Conservation (phyloP, 2,797 vertebrate genomes). For the Tarsius wallacei region DNA sequence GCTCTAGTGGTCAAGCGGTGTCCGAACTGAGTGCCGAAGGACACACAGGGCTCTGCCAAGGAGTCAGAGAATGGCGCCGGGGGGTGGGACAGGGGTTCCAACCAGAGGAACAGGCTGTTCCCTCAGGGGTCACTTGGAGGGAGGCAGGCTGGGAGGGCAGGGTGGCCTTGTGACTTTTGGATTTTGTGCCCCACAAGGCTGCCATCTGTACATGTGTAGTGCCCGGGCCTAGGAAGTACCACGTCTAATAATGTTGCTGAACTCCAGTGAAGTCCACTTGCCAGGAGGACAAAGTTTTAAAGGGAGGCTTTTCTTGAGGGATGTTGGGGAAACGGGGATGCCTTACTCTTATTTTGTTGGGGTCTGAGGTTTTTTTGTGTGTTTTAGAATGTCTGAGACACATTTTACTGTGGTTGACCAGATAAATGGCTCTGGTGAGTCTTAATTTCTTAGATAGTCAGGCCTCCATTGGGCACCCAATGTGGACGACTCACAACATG, state of each 20-base stretch:
- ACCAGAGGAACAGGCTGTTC: neutral
- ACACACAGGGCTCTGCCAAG: neutral
- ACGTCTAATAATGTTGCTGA: neutral
- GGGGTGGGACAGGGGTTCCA: neutral
- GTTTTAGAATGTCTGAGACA: too few relatives aligned
- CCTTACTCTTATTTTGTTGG: fast-evolving
- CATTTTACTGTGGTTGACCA: neutral
- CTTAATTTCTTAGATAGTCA: neutral
- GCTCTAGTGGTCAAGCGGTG: fast-evolving
- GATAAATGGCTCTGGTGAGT: neutral
- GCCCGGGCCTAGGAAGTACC: neutral
- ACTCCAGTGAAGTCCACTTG: neutral
- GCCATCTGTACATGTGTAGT: neutral
- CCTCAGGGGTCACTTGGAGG: neutral
- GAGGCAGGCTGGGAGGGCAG: neutral
- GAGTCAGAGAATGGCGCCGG: neutral
- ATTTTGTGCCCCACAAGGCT: neutral
- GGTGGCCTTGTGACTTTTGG: neutral
- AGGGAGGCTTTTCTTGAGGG: neutral
- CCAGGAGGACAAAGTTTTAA: neutral
- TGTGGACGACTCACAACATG: too few relatives aligned
- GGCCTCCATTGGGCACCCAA: fast-evolving
- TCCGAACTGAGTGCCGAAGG: neutral
- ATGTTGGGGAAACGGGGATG: neutral
- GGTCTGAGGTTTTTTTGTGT: neutral